These are phyloP conservation scores for Rutpela maculata DNA, from an alignment of 2,888 invertebrate genomes.

Conservation along the genomic window DNA sequence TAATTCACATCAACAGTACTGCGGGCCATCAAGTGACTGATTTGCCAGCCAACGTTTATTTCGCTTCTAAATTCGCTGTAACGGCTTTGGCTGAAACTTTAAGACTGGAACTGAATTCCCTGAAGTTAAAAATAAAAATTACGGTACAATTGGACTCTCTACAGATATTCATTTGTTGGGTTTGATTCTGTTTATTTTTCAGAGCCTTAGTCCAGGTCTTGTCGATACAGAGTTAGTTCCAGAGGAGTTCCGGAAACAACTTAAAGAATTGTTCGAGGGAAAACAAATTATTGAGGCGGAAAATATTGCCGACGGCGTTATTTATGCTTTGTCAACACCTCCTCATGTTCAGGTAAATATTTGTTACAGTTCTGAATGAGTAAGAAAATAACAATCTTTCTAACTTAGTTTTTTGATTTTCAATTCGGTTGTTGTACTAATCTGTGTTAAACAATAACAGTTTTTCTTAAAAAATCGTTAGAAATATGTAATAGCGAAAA, in stretches of 20 bases:
- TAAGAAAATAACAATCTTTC: not conserved
- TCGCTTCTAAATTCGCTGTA: no score
- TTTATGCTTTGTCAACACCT: conserved; percentile 19
- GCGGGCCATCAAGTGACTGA: no score
- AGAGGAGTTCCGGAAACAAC: not conserved
- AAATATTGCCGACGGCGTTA: conserved; percentile 39
- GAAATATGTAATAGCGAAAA: no score
- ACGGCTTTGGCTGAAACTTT: no score
- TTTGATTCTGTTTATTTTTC: conserved; percentile 1
- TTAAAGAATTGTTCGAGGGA: not conserved
- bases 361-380: not conserved
- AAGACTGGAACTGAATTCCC: no score
- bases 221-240: conserved; percentile 37
- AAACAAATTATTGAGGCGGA: conserved; percentile 13
- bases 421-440: no score
- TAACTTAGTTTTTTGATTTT: no score
- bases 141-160: not conserved
- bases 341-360: conserved; percentile 20
- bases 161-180: not conserved
- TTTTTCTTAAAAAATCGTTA: no score
- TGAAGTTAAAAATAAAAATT: conserved; percentile 19
- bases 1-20: no score
- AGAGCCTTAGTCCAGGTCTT: conserved; percentile 43
- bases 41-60: no score
- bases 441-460: no score